These are phyloP conservation scores for Sisyra terminalis DNA, from an alignment of 2,888 invertebrate genomes.

Conservation along the genomic window DNA sequence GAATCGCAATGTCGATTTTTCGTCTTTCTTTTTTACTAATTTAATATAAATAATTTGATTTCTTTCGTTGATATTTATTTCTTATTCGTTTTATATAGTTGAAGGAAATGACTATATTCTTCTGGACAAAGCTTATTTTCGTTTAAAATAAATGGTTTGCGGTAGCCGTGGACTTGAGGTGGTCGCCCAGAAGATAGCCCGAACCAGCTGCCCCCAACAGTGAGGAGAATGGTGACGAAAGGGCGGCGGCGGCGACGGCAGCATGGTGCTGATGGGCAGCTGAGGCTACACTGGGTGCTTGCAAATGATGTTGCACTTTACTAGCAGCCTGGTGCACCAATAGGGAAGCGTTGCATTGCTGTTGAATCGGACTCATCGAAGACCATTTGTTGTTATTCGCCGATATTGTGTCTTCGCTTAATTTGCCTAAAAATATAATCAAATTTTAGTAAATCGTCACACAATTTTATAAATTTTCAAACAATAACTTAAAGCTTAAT, in stretches of 20 bases:
- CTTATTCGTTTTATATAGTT: too few relatives aligned
- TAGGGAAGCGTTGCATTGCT: slow-evolving; percentile 25
- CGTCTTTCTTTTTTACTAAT: too few relatives aligned
- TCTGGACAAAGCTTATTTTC: slow-evolving; percentile 10
- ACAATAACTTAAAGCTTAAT: too few relatives aligned
- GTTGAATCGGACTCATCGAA: slow-evolving; percentile 23
- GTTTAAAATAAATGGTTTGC: slow-evolving; percentile 47
- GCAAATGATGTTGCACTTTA: slow-evolving; percentile 12
- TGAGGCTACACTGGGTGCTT: slow-evolving; percentile 17
- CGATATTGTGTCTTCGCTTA: slow-evolving; percentile 21
- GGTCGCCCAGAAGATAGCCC: slow-evolving; percentile 42
- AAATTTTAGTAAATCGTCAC: too few relatives aligned
- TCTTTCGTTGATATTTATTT: too few relatives aligned
- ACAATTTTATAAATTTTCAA: too few relatives aligned
- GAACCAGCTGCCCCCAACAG: slow-evolving; percentile 30
- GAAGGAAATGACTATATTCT: too few relatives aligned
- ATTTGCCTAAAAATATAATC: slow-evolving; percentile 27
- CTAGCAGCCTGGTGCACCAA: slow-evolving; percentile 27
- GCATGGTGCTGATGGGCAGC: slow-evolving; percentile 32
- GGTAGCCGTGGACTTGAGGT: slow-evolving; percentile 39
- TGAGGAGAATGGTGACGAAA: slow-evolving; percentile 38
- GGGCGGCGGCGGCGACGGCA: slow-evolving; percentile 46
- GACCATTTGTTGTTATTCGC: slow-evolving; percentile 31
- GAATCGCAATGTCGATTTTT: too few relatives aligned
- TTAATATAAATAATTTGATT: too few relatives aligned